Percentiles rank a stretch among this genome's conserved stretches.
Evolutionary conservation across 2,113 vertebrate genomes (phyloP).

Genomic region (Corythaeola cristata): DNA sequence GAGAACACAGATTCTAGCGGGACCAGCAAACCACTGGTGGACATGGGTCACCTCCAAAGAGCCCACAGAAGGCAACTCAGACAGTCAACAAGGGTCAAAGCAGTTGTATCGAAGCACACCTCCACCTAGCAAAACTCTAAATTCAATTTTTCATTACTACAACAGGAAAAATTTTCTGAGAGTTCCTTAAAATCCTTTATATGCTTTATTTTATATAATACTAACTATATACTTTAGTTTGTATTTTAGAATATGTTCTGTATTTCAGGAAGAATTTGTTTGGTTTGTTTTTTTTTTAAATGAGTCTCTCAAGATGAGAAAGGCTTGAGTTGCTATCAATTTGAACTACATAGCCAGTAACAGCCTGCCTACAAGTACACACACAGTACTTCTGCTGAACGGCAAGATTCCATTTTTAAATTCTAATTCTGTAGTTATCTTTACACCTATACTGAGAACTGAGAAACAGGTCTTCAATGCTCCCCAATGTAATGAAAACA

Average conservation of each 20-base stretch:
- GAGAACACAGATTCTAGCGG: background rate
- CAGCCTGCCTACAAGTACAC: background rate
- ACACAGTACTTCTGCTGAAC: background rate
- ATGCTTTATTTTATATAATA: too few relatives aligned
- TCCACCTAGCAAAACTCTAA: background rate
- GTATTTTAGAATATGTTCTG: background rate
- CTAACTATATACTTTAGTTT: background rate
- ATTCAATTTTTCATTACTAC: background rate
- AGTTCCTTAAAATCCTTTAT: background rate
- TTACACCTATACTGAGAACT: background rate
- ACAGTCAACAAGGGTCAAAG: background rate
- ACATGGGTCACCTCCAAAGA: background rate
- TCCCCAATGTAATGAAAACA: background rate
- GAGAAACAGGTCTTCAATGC: background rate
- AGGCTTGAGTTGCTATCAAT: background rate
- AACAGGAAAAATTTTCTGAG: background rate
- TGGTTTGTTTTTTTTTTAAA: too few relatives aligned
- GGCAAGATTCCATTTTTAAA: background rate
- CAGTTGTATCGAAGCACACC: background rate
- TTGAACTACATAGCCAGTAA: background rate
- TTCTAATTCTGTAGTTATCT: background rate
- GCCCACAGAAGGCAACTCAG: background rate
- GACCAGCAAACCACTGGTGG: background rate
- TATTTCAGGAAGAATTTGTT: background rate
- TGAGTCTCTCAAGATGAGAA: fast-evolving